Evolutionary conservation across 2,797 vertebrate species (phyloP).

Genomic region (Oreortyx pictus): DNA sequence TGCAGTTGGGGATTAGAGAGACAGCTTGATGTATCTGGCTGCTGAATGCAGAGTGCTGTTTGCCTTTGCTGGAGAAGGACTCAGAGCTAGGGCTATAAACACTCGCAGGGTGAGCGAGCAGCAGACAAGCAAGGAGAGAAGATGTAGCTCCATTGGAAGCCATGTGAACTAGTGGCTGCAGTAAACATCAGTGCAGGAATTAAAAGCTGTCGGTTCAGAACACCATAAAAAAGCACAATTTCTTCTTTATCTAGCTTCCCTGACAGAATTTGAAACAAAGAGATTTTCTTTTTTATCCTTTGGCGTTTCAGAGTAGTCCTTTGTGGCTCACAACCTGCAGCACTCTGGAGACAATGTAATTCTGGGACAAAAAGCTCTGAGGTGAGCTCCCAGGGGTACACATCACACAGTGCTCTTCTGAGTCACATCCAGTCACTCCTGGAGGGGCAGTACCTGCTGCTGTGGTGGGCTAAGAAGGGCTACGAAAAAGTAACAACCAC

Average conservation of each 20-base stretch:
- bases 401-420: background rate
- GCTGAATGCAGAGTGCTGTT: background rate
- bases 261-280: background rate
- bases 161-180: background rate
- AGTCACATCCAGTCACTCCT: background rate
- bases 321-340: background rate
- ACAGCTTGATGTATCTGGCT: background rate
- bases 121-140: background rate
- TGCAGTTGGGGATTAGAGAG: background rate
- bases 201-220: conserved; percentile 21
- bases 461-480: background rate
- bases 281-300: background rate
- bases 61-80: background rate
- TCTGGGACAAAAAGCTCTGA: background rate
- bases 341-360: background rate
- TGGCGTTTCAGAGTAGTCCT: background rate
- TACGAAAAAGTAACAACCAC: background rate
- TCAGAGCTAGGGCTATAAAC: background rate
- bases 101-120: background rate
- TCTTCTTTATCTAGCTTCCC: background rate
- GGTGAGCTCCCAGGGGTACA: background rate
- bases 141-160: background rate
- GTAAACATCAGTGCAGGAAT: background rate
- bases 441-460: background rate
- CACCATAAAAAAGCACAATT: background rate